Conservation (phyloP, 2,888 invertebrate genomes). For the Ochropacha duplaris region DNA sequence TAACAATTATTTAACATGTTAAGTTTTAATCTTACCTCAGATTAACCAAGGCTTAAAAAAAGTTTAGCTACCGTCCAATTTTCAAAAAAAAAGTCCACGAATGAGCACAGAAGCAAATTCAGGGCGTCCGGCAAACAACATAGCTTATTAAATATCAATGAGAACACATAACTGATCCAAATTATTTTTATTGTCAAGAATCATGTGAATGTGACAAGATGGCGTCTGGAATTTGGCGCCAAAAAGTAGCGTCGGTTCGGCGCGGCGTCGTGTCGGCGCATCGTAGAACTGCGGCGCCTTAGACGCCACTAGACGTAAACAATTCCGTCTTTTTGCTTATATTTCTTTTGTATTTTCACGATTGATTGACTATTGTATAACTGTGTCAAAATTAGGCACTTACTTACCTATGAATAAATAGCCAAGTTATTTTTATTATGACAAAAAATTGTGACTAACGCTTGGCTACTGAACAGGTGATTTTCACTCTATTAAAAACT, state of each 20-base stretch:
- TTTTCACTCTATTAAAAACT: no score
- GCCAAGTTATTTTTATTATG: no score
- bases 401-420: background rate
- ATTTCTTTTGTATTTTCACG: constrained; percentile 40
- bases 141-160: constrained; percentile 40
- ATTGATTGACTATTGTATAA: constrained; percentile 37
- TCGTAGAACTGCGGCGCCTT: constrained; percentile 16
- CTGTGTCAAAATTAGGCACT: background rate
- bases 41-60: no score
- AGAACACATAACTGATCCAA: constrained; percentile 45
- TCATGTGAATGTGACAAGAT: constrained; percentile 65
- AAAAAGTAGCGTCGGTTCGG: constrained; percentile 52
- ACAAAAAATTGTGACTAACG: no score
- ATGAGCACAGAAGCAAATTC: constrained; percentile 16
- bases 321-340: constrained; percentile 36
- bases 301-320: constrained; percentile 38
- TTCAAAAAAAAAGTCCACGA: background rate
- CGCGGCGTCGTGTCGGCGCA: constrained; percentile 38
- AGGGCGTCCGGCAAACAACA: background rate
- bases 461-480: no score
- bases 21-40: no score
- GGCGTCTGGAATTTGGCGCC: constrained; percentile 69
- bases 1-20: no score
- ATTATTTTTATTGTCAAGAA: constrained; percentile 72
- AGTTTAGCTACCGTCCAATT: background rate